Evolutionary conservation across 2,113 vertebrate species (phyloP), one percentile per base, ranked within the genome.

Genomic region (Vulpes ferrilata): DNA sequence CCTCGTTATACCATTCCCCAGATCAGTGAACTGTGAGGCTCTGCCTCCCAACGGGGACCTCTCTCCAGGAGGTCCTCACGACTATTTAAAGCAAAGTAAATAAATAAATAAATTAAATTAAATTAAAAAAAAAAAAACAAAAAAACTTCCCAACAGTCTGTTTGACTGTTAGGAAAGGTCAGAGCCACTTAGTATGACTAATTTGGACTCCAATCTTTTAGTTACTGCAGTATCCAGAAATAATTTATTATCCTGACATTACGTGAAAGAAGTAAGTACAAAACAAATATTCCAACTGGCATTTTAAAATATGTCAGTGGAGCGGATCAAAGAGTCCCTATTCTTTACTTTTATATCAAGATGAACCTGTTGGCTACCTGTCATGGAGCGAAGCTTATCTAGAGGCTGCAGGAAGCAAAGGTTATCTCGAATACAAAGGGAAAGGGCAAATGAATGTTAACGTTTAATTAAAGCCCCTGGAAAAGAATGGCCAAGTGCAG

Each of bases 361-460:
- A 97, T 11, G 22, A 78, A 65, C 91, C 53, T 97, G 81, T 3
- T 65, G 97, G 93, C 92, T 90, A 93, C 80, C 97, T 98, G 83
- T 95, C 93, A 38, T 23, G 53, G 97, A 88, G 95, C 53, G 38
- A 96, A 88, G 92, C 94, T 98, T 98, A 97, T 96, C 96, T 90
- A 74, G 97, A 84, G 8, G 83, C 48, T 1, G 97, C 69, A 78
- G 93, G 78, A 98, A 90, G 76, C 25, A 69, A 98, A 98, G 92
- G 1, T 98, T 98, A 97, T 92, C 86, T 94, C 95, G 78, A 97
- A 92, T 20, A 97, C 55, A 90, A 97, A 79, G 83, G 97, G 96
- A 96, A 98, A 98, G 97, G 94, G 97, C 53, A 97, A 98, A 97
- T 84, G 76, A 96, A 98, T 97, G 95, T 90, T 98, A 98, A 97